Evolutionary conservation across 37 sponge, comb jelly and placozoan species (phyloP).

Genomic region (Dysidea cf. avara): DNA sequence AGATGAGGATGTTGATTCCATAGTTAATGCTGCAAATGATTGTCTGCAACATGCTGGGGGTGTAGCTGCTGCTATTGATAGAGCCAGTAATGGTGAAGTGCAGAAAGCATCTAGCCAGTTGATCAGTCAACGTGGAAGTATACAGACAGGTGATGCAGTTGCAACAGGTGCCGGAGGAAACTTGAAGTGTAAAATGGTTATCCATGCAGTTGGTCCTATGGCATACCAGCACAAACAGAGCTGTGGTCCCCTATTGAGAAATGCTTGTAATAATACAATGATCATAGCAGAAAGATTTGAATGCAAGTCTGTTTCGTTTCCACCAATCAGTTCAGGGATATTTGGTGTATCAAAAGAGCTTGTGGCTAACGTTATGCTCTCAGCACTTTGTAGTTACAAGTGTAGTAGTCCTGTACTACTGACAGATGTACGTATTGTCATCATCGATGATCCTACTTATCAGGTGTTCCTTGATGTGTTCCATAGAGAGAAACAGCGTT

Average conservation of each 20-base stretch:
- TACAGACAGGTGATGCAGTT: conserved; percentile 49
- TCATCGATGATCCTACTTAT: conserved; percentile 54
- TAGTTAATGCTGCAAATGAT: conserved; percentile 79
- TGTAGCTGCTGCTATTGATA: conserved; percentile 62
- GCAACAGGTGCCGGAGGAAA: conserved; percentile 55
- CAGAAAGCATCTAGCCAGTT: conserved; percentile 28
- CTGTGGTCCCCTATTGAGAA: conserved; percentile 22
- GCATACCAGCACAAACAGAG: too few relatives aligned
- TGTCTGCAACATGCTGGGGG: conserved; percentile 56
- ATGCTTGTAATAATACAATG: conserved; percentile 23
- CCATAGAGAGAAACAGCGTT: too few relatives aligned
- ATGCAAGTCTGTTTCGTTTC: conserved; percentile 57
- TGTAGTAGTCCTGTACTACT: conserved; percentile 1
- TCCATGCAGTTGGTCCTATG: conserved; percentile 75
- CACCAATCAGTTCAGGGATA: conserved; percentile 72
- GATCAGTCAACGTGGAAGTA: background rate
- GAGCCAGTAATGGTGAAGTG: conserved; percentile 46
- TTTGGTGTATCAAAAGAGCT: conserved; percentile 43
- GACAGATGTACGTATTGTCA: conserved; percentile 68
- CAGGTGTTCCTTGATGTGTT: too few relatives aligned
- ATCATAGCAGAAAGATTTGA: conserved; percentile 21
- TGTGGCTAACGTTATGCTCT: conserved; percentile 23
- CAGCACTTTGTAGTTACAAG: too few relatives aligned
- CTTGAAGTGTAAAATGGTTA: conserved; percentile 42
- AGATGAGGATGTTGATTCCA: conserved; percentile 46